These are phyloP conservation scores for Pedionomus torquatus DNA, from an alignment of 2,113 vertebrate genomes.

Conservation along the genomic window DNA sequence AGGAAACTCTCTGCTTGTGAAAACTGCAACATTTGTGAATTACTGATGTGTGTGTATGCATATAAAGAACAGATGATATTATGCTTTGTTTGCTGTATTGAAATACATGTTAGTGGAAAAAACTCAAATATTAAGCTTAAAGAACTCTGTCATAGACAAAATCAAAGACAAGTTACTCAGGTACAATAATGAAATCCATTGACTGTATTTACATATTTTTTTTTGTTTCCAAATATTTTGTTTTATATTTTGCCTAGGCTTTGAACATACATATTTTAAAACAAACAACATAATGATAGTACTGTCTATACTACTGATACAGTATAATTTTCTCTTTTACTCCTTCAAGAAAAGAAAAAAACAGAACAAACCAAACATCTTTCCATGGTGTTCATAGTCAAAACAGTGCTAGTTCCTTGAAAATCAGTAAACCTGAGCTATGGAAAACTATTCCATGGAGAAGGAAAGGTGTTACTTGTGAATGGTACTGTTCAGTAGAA, in stretches of 20 bases:
- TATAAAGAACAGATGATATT: neutral
- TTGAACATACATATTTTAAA: neutral
- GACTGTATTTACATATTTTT: neutral
- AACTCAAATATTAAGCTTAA: rapidly evolving
- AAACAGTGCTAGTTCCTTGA: neutral
- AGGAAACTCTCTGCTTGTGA: neutral
- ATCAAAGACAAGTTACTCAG: neutral
- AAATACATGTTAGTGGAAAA: neutral
- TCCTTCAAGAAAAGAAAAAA: neutral
- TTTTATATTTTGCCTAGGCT: neutral
- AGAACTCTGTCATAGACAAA: neutral
- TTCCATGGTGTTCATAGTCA: neutral
- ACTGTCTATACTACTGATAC: neutral
- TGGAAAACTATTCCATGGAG: neutral
- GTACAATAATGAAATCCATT: neutral
- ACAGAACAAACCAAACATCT: neutral
- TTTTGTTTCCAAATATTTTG: neutral
- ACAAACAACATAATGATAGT: neutral
- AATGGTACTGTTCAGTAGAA: neutral
- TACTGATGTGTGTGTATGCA: neutral
- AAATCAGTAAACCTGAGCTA: neutral
- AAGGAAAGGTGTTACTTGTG: neutral
- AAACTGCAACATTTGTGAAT: neutral
- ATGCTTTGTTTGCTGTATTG: neutral
- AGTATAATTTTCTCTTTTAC: neutral